Evolutionary conservation across 2,797 vertebrate genomes (phyloP), one percentile per base, ranked within the genome.

Genomic region (Paratrypauchen microcephalus): DNA sequence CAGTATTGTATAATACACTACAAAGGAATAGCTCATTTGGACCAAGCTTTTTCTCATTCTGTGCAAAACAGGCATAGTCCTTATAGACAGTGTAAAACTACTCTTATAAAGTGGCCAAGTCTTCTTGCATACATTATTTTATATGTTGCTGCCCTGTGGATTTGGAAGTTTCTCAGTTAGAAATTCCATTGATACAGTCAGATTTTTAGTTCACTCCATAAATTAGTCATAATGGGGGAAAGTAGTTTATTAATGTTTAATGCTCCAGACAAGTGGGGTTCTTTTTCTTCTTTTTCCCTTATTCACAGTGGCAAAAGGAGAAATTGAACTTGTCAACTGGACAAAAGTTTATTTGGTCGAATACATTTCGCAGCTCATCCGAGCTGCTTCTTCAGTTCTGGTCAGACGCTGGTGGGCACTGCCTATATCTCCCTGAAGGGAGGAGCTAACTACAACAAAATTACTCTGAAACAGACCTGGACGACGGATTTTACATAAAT

Each of bases 191-290:
- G 59, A 41, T 39, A 32, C n/a, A 61, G 9, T 61, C 59, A 36
- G 58, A 60, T 30, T 36, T 61, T 61, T 61, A 41, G 32, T 15
- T n/a, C 32, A 21, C 7, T 13, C 36, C 32, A 61, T 61, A 41
- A 61, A 61, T 61, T 41, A 39, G 59, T 61, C 32, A 61, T 61
- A 39, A 61, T 61, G 59, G 59, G n/a, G 30, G 23, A 30, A 41
- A 21, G 32, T 61, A 61, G 59, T 94, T 93, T 90, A 93, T 93
- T 91, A 94, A 86, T 93, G 86, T 87, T 92, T 93, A 93, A 91
- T 92, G 79, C 90, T 81, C 86, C 90, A 87, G 86, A 91, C 86
- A 92, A 91, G 92, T 89, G 88, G 87, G 59, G n/a, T 36, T 36
- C n/a, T 47, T 47, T 24, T 47, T 63, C 23, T 63, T 18, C 45